Evolutionary conservation across 1,140 invertebrate species (phyloP), one percentile per base, ranked within the genome.

Genomic region (Stegodyphus dumicola): DNA sequence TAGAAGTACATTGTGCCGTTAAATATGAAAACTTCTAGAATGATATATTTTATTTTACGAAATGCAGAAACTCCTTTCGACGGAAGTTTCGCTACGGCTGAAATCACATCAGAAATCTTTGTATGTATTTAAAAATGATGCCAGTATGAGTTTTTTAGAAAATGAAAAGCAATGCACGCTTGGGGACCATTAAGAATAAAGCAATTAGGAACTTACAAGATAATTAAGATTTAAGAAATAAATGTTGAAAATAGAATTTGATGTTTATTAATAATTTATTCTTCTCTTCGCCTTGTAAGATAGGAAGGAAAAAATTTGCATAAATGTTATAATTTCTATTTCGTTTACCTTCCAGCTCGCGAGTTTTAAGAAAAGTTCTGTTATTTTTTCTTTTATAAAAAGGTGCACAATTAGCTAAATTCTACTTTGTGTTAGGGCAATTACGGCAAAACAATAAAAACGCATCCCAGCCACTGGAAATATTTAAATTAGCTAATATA

Each of bases 401-500:
- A 5, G n/a, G 33, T 6, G 33, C 69, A 71, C 33, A 6, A 71
- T 71, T 49, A 33, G 15, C 66, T 18, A 69, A 69, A 33, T 13
- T 15, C 56, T 71, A 49, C 69, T 33, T 33, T 71, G 33, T 53
- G 15, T 52, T 60, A 33, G 5, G n/a, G 67, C 51, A 73, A 64
- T 73, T 73, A 56, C 53, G 33, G 49, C 54, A 79, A 49, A 51
- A 54, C 18, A 15, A 51, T 65, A 77, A 65, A 77, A 77, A 11
- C 49, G 60, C n/a, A 7, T 6, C 18, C 54, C n/a, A 49, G 56
- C 17, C 56, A 81, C 15, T 9, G 56, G 54, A 81, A 73, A 73
- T 81, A 81, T 81, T 81, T 73, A 81, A 81, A 81, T 81, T 71
- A 81, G 67, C 53, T 17, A 81, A 73, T 81, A 73, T 81, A 81